Evolutionary conservation across 1,140 invertebrate species (phyloP), one percentile per base, ranked within the genome.

Genomic region (Scaptodrosophila lebanonensis): DNA sequence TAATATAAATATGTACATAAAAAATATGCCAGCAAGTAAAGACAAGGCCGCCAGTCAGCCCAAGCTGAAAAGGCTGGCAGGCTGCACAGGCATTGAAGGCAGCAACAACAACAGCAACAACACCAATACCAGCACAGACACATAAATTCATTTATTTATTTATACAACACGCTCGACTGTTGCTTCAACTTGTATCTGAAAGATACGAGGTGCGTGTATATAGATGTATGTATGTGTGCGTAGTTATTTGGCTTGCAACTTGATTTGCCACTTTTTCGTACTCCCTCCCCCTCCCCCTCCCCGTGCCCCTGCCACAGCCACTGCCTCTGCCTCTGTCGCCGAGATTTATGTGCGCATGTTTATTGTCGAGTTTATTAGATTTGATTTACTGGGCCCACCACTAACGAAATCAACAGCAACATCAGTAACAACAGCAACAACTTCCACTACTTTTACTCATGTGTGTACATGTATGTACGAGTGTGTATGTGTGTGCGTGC

Each of bases 331-430:
- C 44, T 45, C 60, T 53, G 53, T 35, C 27, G 32, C 52, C 52
- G 69, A 79, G 73, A 79, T 79, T 79, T 77, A 77, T 77, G 68
- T 54, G 73, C 60, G 40, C 73, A 65, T 59, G 73, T 79, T 73
- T 79, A 79, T 82, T 79, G 75, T 79, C 60, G 73, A 79, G 73
- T 79, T 79, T 79, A 79, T 79, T 79, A 79, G 73, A 79, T 79
- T 79, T 79, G 75, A 79, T 79, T 79, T 79, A 79, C 73, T 79
- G 47, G 47, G 54, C 65, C 35, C 35, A 73, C n/a, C n/a, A n/a
- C n/a, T n/a, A n/a, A n/a, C n/a, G n/a, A n/a, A n/a, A n/a, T n/a
- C n/a, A n/a, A n/a, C n/a, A n/a, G n/a, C n/a, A n/a, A n/a, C n/a
- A n/a, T n/a, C n/a, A n/a, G n/a, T n/a, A n/a, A n/a, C n/a, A n/a